These are phyloP conservation scores for Herminia tarsipennalis DNA, from an alignment of 2,888 invertebrate genomes.

Conservation along the genomic window DNA sequence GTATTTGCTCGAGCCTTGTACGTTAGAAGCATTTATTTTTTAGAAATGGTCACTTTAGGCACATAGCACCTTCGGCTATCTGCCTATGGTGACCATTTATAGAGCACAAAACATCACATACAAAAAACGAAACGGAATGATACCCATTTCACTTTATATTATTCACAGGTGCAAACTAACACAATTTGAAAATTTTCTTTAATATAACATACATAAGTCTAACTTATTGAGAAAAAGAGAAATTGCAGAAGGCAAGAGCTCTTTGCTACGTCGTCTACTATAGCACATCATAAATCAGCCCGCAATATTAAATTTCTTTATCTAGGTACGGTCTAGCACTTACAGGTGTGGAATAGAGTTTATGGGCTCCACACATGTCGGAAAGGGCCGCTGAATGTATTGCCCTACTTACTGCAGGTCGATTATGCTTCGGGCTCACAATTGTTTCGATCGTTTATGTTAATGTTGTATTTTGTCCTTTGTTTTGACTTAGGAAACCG, in stretches of 20 bases:
- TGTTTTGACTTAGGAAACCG: constrained; percentile 16
- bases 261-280: constrained; percentile 9
- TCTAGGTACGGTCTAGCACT: constrained; percentile 73
- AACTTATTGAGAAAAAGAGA: neutral
- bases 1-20: no score
- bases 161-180: no score
- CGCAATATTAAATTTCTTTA: constrained; percentile 75
- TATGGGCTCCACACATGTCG: constrained; percentile 72
- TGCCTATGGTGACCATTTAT: no score
- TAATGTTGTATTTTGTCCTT: constrained; percentile 37
- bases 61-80: no score
- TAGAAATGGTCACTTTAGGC: no score
- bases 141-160: no score
- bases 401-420: constrained; percentile 71
- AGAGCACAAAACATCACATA: no score
- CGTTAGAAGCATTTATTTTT: no score
- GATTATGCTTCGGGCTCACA: constrained; percentile 62
- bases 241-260: neutral
- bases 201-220: neutral
- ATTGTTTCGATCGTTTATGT: constrained; percentile 41
- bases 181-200: neutral
- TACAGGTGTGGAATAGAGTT: constrained; percentile 77
- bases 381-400: constrained; percentile 72
- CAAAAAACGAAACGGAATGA: no score
- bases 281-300: constrained; percentile 61